phyloP scores from a whole-genome alignment of 2,888 invertebrate genomes.

The Polydrusus tereticollis region DNA sequence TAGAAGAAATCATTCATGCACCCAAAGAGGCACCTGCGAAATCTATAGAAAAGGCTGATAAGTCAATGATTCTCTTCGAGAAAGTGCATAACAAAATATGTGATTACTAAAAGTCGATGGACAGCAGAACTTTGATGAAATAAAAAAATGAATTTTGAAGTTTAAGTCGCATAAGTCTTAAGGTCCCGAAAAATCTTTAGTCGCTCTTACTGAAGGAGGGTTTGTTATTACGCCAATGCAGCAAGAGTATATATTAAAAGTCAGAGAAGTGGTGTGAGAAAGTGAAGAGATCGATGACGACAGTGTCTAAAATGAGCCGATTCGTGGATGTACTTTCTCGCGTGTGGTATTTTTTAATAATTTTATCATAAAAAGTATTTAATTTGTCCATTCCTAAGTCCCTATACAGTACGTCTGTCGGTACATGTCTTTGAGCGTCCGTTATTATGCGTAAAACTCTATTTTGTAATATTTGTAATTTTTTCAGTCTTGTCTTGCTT shows the following conservation, averaged over 20 bases:
- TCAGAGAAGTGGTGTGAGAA: conserved; percentile 50
- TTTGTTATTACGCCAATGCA: conserved; percentile 50
- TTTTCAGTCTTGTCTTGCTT: no score
- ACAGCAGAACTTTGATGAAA: conserved; percentile 46
- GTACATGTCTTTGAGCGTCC: no score
- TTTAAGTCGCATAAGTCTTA: conserved; percentile 19
- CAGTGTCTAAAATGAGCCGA: no score
- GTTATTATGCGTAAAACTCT: no score
- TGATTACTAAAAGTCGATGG: conserved; percentile 46
- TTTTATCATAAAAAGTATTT: no score
- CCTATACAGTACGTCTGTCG: no score
- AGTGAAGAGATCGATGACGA: conserved; percentile 46
- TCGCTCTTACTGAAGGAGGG: conserved; percentile 24
- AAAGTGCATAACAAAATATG: conserved; percentile 48
- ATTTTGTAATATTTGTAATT: no score
- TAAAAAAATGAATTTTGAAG: conserved; percentile 48
- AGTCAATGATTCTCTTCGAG: conserved; percentile 37
- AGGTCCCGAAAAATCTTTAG: background rate
- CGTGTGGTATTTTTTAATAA: no score
- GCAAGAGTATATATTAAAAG: conserved; percentile 50
- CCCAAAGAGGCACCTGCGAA: no score
- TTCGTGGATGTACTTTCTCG: no score
- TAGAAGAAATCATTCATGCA: conserved; percentile 46
- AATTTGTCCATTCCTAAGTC: no score
- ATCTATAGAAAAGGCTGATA: conserved; percentile 11